Evolutionary conservation across 2,888 invertebrate genomes (phyloP), one percentile per base, ranked within the genome.

Genomic region (Melieria crassipennis): DNA sequence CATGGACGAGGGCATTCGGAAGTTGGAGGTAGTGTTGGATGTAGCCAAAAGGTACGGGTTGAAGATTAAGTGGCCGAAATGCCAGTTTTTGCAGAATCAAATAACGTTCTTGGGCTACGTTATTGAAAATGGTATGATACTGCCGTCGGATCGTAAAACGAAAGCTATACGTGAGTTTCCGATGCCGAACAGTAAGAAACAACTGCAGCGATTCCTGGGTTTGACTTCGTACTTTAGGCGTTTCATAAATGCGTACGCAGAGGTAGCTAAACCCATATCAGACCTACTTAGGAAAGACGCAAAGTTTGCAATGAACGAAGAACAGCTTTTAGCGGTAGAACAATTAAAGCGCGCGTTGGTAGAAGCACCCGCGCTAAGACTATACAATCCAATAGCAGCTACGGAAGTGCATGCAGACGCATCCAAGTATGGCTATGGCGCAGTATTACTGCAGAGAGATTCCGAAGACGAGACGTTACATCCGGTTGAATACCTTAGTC

Each of bases 211-310:
- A 45, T 75, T 75, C 57, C 45, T 76, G 6, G 75, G 76, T n/a
- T 58, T 76, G 4, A 76, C 77, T 0, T 75, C 74, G 0, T 77
- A 75, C 56, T 73, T 76, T 42, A 56, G 75, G n/a, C 71, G 76
- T 13, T 74, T 76, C 61, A 65, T 75, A 5, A 42, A 42, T 1
- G 7, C 56, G 1, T 75, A 72, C 50, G 75, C 76, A 3, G 42
- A 48, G 1, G 69, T 70, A 6, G 73, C 74, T 3, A 69, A 46
- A 66, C 73, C 74, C 6, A 58, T 78, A 45, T 70, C 71, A 5
- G 73, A 75, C 56, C 43, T 75, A 9, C 46, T 77, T 3, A 30
- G 73, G 43, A 81, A 80, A 65, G 69, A 78, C 43, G 63, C 16
- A 4, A 65, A 60, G 70, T 80, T 30, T 68, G 75, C 5, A 73